Base-by-base conservation (phyloP, 2,113 vertebrate genomes). In the Phalacrocorax pelagicus region DNA sequence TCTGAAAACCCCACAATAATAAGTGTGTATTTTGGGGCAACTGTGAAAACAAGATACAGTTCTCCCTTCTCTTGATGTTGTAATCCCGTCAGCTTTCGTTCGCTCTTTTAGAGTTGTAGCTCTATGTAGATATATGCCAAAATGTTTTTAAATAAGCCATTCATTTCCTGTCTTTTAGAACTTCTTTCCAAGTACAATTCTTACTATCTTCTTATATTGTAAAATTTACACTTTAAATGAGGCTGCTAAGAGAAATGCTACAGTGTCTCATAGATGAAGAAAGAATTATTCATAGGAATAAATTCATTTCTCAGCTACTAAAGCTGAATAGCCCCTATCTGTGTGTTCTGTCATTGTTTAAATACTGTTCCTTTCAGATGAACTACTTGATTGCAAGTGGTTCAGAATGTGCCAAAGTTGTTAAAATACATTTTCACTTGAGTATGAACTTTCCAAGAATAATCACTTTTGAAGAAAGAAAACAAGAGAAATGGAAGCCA, bases 221-320 rank as follows among this genome's bases (percentile, higher is more conserved):
- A 91, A 77, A 86, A 81, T 73, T 55, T 83, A 22, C 57, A 44
- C 58, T 73, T 92, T 65, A 95, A 91, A 75, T 87, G 88, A 62
- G 26, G 63, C 26, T 55, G 29, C 54, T 66, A 42, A 66, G 58
- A 69, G 66, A 93, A 90, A 80, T 54, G 12, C 42, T 44, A 29
- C 38, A 59, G 7, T 77, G 40, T 62, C 54, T 86, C 26, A 5
- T 36, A 52, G 40, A 81, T 72, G 52, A 92, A 61, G 61, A 67
- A 87, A 69, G 26, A 44, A 11, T 85, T 97, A 85, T 90, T 82
- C 40, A 52, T 42, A 51, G 80, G 54, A 90, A 91, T 34, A 94
- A 66, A 78, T 78, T 81, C 3, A 83, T 93, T 86, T 92, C 59
- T 69, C 42, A 74, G 55, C 22, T 84, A 46, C 65, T 85, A 49